Evolutionary conservation across 2,113 vertebrate species (phyloP).

Genomic region (Pteronura brasiliensis): DNA sequence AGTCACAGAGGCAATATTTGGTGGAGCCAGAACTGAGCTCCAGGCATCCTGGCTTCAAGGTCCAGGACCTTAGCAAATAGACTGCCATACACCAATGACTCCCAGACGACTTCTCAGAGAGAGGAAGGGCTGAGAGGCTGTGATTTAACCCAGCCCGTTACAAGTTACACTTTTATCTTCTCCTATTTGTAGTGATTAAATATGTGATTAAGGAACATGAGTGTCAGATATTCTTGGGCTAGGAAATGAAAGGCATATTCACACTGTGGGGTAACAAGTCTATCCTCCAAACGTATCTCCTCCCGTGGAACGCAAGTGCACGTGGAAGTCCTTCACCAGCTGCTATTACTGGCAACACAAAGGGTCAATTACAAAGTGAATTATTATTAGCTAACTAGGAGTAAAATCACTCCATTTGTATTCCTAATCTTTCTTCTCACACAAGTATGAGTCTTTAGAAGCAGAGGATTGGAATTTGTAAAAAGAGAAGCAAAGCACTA

Average conservation of each 20-base stretch:
- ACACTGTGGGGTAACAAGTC: background rate
- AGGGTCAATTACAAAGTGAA: conserved; percentile 59
- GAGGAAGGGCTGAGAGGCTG: background rate
- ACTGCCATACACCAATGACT: background rate
- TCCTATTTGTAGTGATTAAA: background rate
- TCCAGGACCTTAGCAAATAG: background rate
- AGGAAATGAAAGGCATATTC: background rate
- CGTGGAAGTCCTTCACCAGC: background rate
- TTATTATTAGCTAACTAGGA: conserved; percentile 37
- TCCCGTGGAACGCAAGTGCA: background rate
- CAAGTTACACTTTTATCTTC: background rate
- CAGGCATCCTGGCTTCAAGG: background rate
- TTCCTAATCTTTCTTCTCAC: conserved; percentile 66
- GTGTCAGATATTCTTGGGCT: background rate
- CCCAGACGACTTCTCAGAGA: background rate
- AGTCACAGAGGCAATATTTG: background rate
- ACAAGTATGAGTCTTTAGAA: conserved; percentile 41
- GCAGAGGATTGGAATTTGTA: conserved; percentile 46
- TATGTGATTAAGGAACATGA: fast-evolving
- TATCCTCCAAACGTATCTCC: background rate
- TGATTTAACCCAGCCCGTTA: background rate
- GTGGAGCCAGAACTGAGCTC: background rate
- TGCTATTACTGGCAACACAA: background rate
- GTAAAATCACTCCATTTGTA: conserved; percentile 57
- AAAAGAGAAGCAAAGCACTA: conserved; percentile 72